Evolutionary conservation across 2,113 vertebrate genomes (phyloP).

Genomic region (Casuarius casuarius): DNA sequence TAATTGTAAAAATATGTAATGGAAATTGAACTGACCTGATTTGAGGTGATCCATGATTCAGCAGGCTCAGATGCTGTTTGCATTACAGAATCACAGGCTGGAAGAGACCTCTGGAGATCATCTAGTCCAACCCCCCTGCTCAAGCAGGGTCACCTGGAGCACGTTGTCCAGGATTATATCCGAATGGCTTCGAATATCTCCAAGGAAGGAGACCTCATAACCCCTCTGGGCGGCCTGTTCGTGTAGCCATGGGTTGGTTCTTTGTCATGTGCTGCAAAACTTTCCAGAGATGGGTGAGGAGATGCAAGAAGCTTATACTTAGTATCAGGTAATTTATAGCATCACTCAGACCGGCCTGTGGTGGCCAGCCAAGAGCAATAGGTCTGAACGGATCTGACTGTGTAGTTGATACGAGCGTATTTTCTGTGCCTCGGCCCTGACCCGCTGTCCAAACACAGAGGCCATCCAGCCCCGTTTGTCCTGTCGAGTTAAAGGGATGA

Average conservation of each 20-base stretch:
- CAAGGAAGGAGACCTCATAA: no score
- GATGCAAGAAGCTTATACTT: neutral
- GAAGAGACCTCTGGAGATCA: no score
- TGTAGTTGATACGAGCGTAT: neutral
- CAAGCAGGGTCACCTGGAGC: no score
- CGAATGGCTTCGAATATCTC: no score
- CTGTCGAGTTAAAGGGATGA: neutral
- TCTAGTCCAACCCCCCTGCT: no score
- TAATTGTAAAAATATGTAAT: neutral
- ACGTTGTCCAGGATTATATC: no score
- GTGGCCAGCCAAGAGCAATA: neutral
- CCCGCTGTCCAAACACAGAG: accelerated
- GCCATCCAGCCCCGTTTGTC: accelerated
- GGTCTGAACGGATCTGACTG: neutral
- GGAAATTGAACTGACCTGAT: neutral
- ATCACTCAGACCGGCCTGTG: accelerated
- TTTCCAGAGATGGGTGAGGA: neutral
- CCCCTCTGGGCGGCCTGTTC: neutral
- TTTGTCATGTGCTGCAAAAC: neutral
- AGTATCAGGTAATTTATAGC: neutral
- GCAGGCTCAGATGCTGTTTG: neutral
- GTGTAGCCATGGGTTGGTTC: neutral
- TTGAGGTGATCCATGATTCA: neutral
- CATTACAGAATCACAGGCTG: no score
- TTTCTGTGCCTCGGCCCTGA: accelerated